A percentile compares a stretch with the other conserved stretches of the same genome.
Conservation (phyloP, 2,888 invertebrate species). For the Nomada flava region DNA sequence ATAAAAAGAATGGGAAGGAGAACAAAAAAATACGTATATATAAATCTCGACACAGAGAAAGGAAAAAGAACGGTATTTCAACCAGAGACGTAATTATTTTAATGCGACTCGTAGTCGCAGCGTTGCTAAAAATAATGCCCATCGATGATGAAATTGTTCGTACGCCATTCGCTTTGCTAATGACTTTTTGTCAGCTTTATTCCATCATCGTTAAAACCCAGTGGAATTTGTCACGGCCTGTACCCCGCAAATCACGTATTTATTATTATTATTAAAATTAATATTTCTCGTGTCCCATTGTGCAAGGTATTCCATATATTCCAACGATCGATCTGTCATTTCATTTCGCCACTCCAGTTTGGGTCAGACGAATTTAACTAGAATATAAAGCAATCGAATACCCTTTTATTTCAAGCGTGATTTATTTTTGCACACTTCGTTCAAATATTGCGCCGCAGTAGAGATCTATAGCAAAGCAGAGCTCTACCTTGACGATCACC, state of each 20-base stretch:
- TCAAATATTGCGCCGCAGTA: background rate
- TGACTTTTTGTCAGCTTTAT: background rate
- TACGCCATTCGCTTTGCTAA: background rate
- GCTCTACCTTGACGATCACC: slow-evolving; percentile 15
- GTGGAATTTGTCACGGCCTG: background rate
- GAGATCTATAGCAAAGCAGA: slow-evolving; percentile 31
- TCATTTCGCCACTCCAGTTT: background rate
- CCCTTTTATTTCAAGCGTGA: background rate
- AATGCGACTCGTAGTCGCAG: background rate
- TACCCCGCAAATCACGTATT: background rate
- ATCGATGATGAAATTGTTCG: slow-evolving; percentile 16
- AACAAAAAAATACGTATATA: background rate
- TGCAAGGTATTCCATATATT: background rate
- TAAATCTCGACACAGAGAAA: background rate
- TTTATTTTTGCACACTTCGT: background rate
- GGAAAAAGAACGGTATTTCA: background rate
- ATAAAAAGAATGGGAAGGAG: background rate
- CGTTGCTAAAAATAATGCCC: slow-evolving; percentile 1
- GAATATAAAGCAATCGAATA: too few relatives aligned
- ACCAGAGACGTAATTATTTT: slow-evolving; percentile 27
- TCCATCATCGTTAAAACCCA: background rate
- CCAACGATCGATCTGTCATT: background rate
- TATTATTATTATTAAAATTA: slow-evolving; percentile 12
- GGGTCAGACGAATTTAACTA: too few relatives aligned
- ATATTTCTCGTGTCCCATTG: background rate